A percentile compares a stretch with the other conserved stretches of the same genome.
phyloP scores from a whole-genome alignment of 2,113 vertebrate species.

The Corydoras maculifer region DNA sequence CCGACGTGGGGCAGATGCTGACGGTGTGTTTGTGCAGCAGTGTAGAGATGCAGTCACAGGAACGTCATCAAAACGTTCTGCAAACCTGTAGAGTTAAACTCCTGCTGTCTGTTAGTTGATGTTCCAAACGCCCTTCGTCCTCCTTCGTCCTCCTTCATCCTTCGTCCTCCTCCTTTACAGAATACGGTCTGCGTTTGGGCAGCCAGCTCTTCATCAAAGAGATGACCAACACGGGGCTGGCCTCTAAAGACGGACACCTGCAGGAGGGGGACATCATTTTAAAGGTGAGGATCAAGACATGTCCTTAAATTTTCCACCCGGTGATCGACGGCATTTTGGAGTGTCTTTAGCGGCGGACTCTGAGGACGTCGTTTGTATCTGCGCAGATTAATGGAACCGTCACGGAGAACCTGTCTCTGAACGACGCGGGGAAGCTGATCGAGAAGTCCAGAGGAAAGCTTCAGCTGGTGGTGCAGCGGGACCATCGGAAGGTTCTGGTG shows the following conservation, averaged over 20 bases:
- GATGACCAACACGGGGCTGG: constrained; percentile 88
- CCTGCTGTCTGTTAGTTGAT: not conserved
- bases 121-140: not conserved
- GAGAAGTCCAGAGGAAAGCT: constrained; percentile 92
- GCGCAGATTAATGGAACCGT: constrained; percentile 94
- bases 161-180: constrained; percentile 62
- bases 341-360: no score
- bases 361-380: not conserved
- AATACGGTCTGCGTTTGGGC: constrained; percentile 92
- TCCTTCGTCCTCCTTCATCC: no score
- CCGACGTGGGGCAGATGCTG: no score
- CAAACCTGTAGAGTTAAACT: no score
- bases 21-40: no score
- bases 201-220: constrained; percentile 99
- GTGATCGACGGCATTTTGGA: no score
- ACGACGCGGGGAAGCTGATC: constrained; percentile 89
- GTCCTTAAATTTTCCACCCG: not conserved
- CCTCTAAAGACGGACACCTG: constrained; percentile 83
- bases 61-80: no score
- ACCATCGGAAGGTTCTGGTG: constrained; percentile 81
- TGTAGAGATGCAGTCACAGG: no score
- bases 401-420: constrained; percentile 93
- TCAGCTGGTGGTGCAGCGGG: constrained; percentile 87
- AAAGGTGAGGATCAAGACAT: constrained; percentile 68
- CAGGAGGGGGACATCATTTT: constrained; percentile 95